These are phyloP conservation scores for Philopotamus ludificatus DNA, from an alignment of 1,140 invertebrate genomes.

Conservation along the genomic window DNA sequence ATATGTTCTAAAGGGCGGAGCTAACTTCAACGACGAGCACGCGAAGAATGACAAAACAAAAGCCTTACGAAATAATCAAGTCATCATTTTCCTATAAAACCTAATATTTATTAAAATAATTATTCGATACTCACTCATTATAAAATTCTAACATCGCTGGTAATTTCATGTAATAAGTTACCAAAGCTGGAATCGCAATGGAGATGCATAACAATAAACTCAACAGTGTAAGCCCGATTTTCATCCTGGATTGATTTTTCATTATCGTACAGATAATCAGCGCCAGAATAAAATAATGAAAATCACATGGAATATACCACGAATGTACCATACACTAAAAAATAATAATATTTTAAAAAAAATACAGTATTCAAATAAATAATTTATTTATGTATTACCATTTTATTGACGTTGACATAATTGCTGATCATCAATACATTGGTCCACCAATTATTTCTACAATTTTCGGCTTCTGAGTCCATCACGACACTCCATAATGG, in stretches of 20 bases:
- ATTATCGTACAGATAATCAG: slow-evolving; percentile 60
- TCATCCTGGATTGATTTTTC: slow-evolving; percentile 43
- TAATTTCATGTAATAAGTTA: slow-evolving; percentile 53
- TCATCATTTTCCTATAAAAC: not conserved
- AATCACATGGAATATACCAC: slow-evolving; percentile 78
- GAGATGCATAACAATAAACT: slow-evolving; percentile 42
- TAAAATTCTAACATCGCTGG: slow-evolving; percentile 55
- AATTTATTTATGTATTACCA: slow-evolving; percentile 43
- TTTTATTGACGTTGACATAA: slow-evolving; percentile 51
- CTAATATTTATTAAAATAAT: not conserved
- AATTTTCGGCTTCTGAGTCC: slow-evolving; percentile 42
- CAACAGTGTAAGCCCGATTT: slow-evolving; percentile 40
- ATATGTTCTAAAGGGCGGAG: not conserved
- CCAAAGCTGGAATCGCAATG: slow-evolving; percentile 50
- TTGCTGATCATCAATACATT: slow-evolving; percentile 64
- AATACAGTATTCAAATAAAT: not conserved
- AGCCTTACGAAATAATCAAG: too few relatives aligned
- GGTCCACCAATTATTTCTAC: slow-evolving; percentile 56
- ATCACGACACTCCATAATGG: slow-evolving; percentile 44
- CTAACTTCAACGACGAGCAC: too few relatives aligned
- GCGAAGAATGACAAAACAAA: too few relatives aligned
- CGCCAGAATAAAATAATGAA: slow-evolving; percentile 69
- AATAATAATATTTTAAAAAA: slow-evolving; percentile 16
- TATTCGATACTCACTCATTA: slow-evolving; percentile 49
- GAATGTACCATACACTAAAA: slow-evolving; percentile 69